phyloP scores from a whole-genome alignment of 2,113 vertebrate species.

The Geococcyx californianus region DNA sequence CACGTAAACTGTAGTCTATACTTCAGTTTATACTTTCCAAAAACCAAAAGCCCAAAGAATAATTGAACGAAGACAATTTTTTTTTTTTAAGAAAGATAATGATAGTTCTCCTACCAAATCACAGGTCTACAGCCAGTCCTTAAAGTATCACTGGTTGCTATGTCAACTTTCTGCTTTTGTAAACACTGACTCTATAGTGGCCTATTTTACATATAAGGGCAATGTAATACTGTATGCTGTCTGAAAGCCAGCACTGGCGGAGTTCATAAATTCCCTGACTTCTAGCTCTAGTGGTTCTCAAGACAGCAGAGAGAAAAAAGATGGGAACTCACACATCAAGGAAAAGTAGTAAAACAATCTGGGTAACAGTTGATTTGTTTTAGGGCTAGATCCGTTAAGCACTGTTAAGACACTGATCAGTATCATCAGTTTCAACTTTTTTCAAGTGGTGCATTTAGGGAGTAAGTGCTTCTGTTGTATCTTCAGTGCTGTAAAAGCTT shows the following conservation, averaged over 20 bases:
- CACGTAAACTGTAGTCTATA: background rate
- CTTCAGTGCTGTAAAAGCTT: background rate
- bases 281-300: background rate
- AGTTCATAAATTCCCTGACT: background rate
- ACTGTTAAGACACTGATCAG: background rate
- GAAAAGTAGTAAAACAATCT: background rate
- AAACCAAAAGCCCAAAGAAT: background rate
- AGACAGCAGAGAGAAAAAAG: background rate
- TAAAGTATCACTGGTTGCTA: background rate
- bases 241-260: background rate
- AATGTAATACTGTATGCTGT: background rate
- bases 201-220: background rate
- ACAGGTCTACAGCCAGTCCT: background rate
- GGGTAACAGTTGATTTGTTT: background rate
- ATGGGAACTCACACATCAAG: background rate
- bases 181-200: background rate
- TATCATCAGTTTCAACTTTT: background rate
- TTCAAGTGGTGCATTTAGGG: background rate
- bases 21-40: background rate
- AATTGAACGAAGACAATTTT: background rate
- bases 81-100: background rate
- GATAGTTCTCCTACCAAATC: background rate
- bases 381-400: background rate
- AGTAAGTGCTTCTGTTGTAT: background rate
- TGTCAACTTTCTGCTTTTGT: background rate